Evolutionary conservation across 2,113 vertebrate genomes (phyloP), one percentile per base, ranked within the genome.

Genomic region (Tachysurus fulvidraco): DNA sequence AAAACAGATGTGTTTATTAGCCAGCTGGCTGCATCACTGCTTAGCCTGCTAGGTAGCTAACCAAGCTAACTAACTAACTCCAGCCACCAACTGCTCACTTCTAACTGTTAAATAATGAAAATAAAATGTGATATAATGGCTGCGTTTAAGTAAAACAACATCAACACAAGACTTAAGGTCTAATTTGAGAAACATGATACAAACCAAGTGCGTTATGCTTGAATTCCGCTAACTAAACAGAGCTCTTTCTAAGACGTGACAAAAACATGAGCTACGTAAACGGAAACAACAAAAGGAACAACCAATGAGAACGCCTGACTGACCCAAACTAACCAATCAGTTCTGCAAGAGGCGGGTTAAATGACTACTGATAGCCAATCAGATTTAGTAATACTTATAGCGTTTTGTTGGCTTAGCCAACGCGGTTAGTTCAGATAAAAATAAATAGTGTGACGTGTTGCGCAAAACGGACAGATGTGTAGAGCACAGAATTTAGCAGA

Each of bases 161-260:
- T 76, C 25, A 3, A 81, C 25, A 50, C 23, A 60, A 16, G 0
- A 13, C 23, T 52, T 74, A 4, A 85, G 50, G 21, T n/a, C 60
- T 50, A 9, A 52, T 36, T 30, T 9, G 57, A 36, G 11, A 28
- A 30, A 85, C 60, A 71, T 55, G 36, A 28, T 86, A 89, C 89
- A 65, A 65, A 89, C 89, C 89, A 8, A 16, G 28, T 64, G n/a
- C 65, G 76, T n/a, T 83, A 23, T 54, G 83, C 71, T 83, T 88
- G 4, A 85, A 87, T 79, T 87, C 62, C 14, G 44, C 81, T 73
- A 87, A 86, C 83, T 73, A 41, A 74, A 80, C 83, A 52, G 11
- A 71, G 23, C 11, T 57, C 81, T 78, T 74, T 19, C 59, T 64
- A 65, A 74, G 78, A 89, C 55, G 80, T 46, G 73, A 88, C 74